These are phyloP conservation scores for Ophion slaviceki DNA, from an alignment of 2,888 invertebrate species.

Conservation along the genomic window DNA sequence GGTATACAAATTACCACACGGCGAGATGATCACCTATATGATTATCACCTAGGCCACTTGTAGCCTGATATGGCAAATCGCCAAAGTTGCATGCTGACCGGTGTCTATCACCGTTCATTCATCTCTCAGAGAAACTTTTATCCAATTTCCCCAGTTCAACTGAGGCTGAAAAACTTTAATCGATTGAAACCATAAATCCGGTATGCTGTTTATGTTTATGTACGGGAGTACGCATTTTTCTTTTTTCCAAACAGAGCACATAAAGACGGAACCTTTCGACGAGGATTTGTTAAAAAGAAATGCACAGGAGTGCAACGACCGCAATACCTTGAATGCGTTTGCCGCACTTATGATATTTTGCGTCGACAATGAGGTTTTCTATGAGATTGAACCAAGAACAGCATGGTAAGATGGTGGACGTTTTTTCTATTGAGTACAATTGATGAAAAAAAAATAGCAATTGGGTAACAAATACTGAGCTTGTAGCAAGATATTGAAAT, in stretches of 20 bases:
- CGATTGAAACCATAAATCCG: not conserved
- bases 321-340: constrained; percentile 66
- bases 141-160: not conserved
- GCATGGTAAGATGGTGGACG: constrained; percentile 23
- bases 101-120: not conserved
- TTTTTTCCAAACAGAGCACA: constrained; percentile 72
- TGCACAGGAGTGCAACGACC: constrained; percentile 30
- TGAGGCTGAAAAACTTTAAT: not conserved
- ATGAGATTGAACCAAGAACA: constrained; percentile 2
- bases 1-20: not conserved
- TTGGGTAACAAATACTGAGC: too few species aligned
- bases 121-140: not conserved
- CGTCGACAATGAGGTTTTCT: not conserved
- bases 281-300: constrained; percentile 69
- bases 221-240: not conserved
- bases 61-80: not conserved
- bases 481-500: not conserved
- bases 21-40: not conserved
- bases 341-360: constrained; percentile 65
- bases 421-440: not conserved
- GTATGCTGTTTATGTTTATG: too few species aligned
- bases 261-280: constrained; percentile 75
- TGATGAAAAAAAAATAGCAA: not conserved
- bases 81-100: not conserved
- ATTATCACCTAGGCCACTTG: too few species aligned